phyloP scores from a whole-genome alignment of 2,113 vertebrate species.

The Aspiorhynchus laticeps region DNA sequence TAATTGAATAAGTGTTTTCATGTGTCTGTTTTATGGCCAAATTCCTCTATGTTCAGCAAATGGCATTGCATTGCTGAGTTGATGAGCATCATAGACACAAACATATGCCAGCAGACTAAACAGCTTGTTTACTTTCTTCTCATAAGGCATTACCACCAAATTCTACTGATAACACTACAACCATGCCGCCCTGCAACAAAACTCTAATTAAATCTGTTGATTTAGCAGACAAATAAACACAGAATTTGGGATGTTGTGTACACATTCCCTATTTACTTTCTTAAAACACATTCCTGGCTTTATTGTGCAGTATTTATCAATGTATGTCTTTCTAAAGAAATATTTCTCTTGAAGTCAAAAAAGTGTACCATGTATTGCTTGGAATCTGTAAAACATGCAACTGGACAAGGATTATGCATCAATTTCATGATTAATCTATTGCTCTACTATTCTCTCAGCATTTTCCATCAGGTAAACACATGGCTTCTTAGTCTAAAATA shows the following conservation, averaged over 20 bases:
- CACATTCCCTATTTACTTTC: not conserved
- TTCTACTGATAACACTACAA: not conserved
- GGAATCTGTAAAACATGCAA: not conserved
- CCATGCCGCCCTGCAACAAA: not conserved
- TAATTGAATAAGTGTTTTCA: slow-evolving; percentile 59
- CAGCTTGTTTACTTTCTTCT: slow-evolving; percentile 2
- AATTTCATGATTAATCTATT: not conserved
- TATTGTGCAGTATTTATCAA: not conserved
- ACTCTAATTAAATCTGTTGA: not conserved
- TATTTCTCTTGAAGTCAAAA: not conserved
- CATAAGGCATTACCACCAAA: not conserved
- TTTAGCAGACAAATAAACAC: not conserved
- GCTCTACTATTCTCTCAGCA: not conserved
- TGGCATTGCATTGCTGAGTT: not conserved
- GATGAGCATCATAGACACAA: not conserved
- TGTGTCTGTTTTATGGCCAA: slow-evolving; percentile 41
- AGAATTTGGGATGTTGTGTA: not conserved
- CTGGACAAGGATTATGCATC: not conserved
- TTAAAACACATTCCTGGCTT: not conserved
- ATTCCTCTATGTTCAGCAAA: slow-evolving; percentile 28
- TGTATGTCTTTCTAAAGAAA: not conserved
- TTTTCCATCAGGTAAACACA: not conserved
- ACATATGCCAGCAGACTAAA: slow-evolving; percentile 1
- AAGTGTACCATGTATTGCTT: not conserved
- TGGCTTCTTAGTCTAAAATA: slow-evolving; percentile 21